Conservation (phyloP, 2,113 vertebrate genomes). For the Eptatretus burgeri region DNA sequence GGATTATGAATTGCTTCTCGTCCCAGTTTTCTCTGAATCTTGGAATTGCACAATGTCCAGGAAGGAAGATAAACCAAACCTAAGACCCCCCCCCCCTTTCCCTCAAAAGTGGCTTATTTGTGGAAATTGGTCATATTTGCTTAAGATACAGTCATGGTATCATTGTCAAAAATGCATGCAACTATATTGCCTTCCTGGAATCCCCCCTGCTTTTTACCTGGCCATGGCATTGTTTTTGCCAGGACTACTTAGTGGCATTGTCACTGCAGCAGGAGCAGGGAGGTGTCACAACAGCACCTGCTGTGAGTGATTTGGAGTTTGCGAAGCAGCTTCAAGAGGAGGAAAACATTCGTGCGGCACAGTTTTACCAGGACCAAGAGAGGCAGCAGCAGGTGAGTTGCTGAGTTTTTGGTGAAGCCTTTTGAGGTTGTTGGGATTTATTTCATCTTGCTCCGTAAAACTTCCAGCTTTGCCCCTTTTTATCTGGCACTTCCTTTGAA, state of each 20-base stretch:
- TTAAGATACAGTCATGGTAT: background rate
- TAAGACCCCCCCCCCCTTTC: no score
- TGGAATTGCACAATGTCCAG: background rate
- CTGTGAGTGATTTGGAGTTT: conserved; percentile 71
- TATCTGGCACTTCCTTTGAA: no score
- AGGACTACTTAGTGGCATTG: conserved; percentile 96
- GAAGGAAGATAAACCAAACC: background rate
- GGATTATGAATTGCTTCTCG: background rate
- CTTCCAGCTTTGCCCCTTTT: no score
- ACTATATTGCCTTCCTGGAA: background rate
- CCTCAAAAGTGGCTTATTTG: background rate
- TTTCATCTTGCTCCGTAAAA: no score
- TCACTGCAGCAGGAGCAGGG: conserved; percentile 97
- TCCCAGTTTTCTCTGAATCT: background rate
- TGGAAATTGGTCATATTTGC: background rate
- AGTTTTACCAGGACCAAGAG: conserved; percentile 92
- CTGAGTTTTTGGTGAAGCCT: no score
- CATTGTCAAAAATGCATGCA: background rate
- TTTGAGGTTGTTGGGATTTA: no score
- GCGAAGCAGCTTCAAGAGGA: conserved; percentile 95
- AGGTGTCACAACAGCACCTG: conserved; percentile 64
- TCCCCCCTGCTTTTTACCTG: background rate
- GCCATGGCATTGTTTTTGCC: conserved; percentile 8
- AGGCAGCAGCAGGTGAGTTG: conserved; percentile 21
- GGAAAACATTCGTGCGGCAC: conserved; percentile 66